These are phyloP conservation scores for Microtus ochrogaster DNA, from an alignment of 2,113 vertebrate species.

Conservation along the genomic window DNA sequence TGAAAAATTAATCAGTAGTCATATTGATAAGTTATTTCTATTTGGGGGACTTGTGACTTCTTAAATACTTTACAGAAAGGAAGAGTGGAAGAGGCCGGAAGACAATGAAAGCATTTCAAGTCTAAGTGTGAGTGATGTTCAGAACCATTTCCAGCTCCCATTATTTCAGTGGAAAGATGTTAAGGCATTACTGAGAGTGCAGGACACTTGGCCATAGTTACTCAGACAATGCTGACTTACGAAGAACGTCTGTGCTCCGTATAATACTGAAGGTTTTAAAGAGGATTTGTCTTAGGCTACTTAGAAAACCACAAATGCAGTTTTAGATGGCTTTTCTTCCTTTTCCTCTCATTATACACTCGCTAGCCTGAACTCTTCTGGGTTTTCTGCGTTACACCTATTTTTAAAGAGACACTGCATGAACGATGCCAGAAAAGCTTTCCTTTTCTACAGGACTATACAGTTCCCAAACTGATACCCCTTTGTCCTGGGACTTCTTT, in stretches of 20 bases:
- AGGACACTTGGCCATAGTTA: not conserved
- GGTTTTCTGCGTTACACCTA: not conserved
- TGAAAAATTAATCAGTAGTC: slow-evolving; percentile 72
- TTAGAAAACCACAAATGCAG: slow-evolving; percentile 4
- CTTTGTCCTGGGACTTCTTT: not conserved
- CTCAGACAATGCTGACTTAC: not conserved
- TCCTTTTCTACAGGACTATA: not conserved
- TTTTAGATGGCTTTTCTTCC: not conserved
- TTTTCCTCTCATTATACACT: not conserved
- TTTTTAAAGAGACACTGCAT: not conserved
- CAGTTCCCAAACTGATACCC: not conserved
- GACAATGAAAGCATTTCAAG: not conserved
- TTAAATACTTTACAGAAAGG: not conserved
- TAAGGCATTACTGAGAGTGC: not conserved
- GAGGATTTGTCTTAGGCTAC: not conserved
- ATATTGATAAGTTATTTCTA: slow-evolving; percentile 39
- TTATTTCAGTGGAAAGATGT: not conserved
- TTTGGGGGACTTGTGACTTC: slow-evolving; percentile 57
- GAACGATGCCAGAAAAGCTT: not conserved
- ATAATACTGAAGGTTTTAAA: slow-evolving; percentile 33
- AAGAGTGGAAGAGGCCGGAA: not conserved
- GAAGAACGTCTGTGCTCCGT: not conserved
- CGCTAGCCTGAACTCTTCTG: not conserved
- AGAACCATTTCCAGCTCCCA: not conserved
- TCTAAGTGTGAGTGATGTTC: not conserved